Evolutionary conservation across 2,797 vertebrate species (phyloP).

Genomic region (Centroberyx gerrardi): DNA sequence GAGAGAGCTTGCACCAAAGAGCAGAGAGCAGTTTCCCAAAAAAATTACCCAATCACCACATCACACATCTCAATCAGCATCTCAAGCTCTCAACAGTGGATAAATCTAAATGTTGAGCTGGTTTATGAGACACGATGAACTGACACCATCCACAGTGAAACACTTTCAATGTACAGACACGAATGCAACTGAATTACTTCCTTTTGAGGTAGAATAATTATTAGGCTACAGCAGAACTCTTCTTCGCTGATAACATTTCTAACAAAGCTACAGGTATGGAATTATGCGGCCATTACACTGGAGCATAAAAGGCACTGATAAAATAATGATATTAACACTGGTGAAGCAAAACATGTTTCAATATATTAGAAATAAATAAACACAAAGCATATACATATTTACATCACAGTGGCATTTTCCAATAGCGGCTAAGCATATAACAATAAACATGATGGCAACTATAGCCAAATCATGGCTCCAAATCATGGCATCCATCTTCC

Average conservation of each 20-base stretch:
- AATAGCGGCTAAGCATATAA: constrained; percentile 1
- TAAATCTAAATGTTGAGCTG: constrained; percentile 1
- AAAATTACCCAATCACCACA: not conserved
- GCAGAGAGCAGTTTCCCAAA: not conserved
- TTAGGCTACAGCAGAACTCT: not conserved
- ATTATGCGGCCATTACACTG: constrained; percentile 38
- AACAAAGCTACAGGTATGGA: constrained; percentile 14
- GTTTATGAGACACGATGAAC: not conserved
- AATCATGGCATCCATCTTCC: constrained; percentile 17
- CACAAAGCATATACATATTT: constrained; percentile 62
- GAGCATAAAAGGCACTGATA: constrained; percentile 28
- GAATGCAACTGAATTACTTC: constrained; percentile 31
- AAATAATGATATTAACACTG: constrained; percentile 6
- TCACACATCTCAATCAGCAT: not conserved
- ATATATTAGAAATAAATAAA: constrained; percentile 57
- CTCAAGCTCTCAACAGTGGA: not conserved
- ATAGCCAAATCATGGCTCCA: constrained; percentile 4
- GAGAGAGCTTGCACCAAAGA: constrained; percentile 1
- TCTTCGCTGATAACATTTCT: not conserved
- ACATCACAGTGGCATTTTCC: constrained; percentile 56
- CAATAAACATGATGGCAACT: constrained; percentile 13
- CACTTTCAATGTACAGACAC: constrained; percentile 1
- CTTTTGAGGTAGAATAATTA: constrained; percentile 48
- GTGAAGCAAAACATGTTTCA: constrained; percentile 33
- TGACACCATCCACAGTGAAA: not conserved